A percentile compares a stretch with the other conserved stretches of the same genome.
phyloP scores from a whole-genome alignment of 2,797 vertebrate species.

The Adrianichthys oophorus region DNA sequence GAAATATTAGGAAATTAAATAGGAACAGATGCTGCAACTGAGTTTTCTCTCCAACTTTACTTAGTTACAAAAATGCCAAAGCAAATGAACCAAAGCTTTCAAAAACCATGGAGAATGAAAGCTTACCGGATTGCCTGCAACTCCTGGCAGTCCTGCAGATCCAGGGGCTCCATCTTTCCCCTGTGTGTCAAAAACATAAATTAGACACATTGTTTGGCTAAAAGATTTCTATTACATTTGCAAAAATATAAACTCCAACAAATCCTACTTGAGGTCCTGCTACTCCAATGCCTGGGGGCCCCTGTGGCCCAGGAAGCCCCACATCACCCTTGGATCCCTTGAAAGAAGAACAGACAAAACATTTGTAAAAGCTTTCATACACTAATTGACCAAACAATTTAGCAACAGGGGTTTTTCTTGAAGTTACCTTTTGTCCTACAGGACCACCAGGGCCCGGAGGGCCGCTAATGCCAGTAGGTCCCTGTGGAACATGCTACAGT shows the following conservation, averaged over 20 bases:
- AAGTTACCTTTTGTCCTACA: conserved; percentile 67
- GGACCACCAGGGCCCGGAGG: conserved; percentile 63
- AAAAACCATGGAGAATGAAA: conserved; percentile 14
- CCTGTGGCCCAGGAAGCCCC: conserved; percentile 81
- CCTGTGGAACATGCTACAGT: conserved; percentile 56
- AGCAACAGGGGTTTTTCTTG: background rate
- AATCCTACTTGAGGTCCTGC: conserved; percentile 80
- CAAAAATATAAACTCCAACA: conserved; percentile 12
- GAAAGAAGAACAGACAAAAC: too few relatives aligned
- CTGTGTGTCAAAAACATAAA: conserved; percentile 50
- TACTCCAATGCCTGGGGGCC: conserved; percentile 72
- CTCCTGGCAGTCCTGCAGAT: conserved; percentile 76
- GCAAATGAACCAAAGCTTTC: conserved; percentile 14
- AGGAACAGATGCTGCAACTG: conserved; percentile 15
- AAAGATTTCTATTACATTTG: conserved; percentile 6
- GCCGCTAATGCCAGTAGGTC: conserved; percentile 64
- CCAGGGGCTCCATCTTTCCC: conserved; percentile 81
- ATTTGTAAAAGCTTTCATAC: background rate
- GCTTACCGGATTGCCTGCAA: conserved; percentile 83
- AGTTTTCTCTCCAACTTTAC: background rate
- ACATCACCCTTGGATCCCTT: conserved; percentile 82
- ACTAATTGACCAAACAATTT: background rate
- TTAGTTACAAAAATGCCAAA: conserved; percentile 3
- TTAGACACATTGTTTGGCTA: conserved; percentile 20
- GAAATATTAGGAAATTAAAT: conserved; percentile 56